Base-by-base conservation (phyloP, 2,797 vertebrate species). In the Ispidina lecontei region DNA sequence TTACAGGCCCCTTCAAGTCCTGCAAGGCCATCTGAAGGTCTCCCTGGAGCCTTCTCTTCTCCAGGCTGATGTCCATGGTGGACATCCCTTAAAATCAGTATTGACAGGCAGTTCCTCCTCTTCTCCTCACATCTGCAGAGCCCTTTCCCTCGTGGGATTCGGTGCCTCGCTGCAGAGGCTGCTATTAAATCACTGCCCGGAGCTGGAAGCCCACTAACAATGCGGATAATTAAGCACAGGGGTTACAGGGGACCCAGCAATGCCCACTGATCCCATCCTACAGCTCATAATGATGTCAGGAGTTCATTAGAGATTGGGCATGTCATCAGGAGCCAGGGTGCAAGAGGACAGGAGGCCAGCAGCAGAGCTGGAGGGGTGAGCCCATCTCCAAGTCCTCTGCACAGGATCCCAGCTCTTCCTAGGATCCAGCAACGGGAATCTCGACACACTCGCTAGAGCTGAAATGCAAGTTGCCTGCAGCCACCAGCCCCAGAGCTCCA, bases 241-340 rank as follows among this genome's bases (percentile, higher is more conserved):
- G 56, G 56, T 59, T 46, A 46, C 41, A 41, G 35, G 79, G 60
- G 69, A 55, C 10, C 87, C 84, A 44, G 70, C 70, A 33, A 37
- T 63, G 71, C 10, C 0, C 0, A 1, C 1, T 9, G 59, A 59
- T 29, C 79, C 79, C 88, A 37, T 39, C n/a, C 72, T 4, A 26
- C 0, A 2, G 39, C 67, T 51, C 3, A 6, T 0, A 62, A 49
- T 0, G 1, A 54, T 1, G 8, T 11, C 4, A 51, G 59, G 63
- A 73, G 78, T 11, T 78, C 22, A 0, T 47, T 56, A 51, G 1
- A 25, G 2, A 0, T 1, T 28, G 63, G 58, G 18, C 17, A 5
- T 1, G 16, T 44, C 3, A 0, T 71, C 35, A 74, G 74, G 44
- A 78, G 71, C 18, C 62, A 19, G 23, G 41, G 33, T 1, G 10